Conservation (phyloP, 2,888 invertebrate species). For the Dermolepida albohirtum region DNA sequence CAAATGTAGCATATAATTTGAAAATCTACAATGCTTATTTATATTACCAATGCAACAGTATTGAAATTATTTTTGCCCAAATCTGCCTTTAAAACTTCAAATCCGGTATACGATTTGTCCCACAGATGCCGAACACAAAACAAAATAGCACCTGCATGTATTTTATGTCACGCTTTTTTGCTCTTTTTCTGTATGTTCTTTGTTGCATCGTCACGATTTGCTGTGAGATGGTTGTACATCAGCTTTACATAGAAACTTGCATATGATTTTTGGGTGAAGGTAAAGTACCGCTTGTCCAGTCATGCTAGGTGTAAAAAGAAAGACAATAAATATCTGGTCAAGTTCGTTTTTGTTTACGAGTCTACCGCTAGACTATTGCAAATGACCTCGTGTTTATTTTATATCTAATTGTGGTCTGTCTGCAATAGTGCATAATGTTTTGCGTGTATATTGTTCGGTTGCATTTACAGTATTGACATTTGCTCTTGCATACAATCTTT, state of each 20-base stretch:
- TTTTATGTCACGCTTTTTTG: constrained; percentile 3
- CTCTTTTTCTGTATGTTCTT: constrained; percentile 5
- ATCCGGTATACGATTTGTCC: constrained; percentile 8
- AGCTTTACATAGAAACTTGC: not conserved
- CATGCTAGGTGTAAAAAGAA: constrained; percentile 35
- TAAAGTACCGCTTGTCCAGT: constrained; percentile 34
- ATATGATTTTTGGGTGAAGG: constrained; percentile 31
- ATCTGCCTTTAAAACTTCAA: constrained; percentile 3
- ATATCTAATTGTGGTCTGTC: constrained; percentile 15
- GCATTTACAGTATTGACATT: constrained; percentile 22
- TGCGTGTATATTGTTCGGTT: constrained; percentile 23
- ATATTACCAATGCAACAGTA: no score
- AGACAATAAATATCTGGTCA: constrained; percentile 17
- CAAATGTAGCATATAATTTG: no score
- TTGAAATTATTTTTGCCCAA: no score
- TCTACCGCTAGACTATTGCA: constrained; percentile 7
- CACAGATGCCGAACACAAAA: not conserved
- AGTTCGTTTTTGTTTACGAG: constrained; percentile 12
- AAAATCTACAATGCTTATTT: no score
- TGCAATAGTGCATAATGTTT: constrained; percentile 31
- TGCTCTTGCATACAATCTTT: not conserved
- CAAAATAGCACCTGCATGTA: constrained; percentile 2
- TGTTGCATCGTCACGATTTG: not conserved
- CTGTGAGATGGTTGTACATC: constrained; percentile 1
- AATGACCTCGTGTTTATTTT: constrained; percentile 9